Base-by-base conservation (phyloP, 1,140 invertebrate species). In the Drosophila cardini region DNA sequence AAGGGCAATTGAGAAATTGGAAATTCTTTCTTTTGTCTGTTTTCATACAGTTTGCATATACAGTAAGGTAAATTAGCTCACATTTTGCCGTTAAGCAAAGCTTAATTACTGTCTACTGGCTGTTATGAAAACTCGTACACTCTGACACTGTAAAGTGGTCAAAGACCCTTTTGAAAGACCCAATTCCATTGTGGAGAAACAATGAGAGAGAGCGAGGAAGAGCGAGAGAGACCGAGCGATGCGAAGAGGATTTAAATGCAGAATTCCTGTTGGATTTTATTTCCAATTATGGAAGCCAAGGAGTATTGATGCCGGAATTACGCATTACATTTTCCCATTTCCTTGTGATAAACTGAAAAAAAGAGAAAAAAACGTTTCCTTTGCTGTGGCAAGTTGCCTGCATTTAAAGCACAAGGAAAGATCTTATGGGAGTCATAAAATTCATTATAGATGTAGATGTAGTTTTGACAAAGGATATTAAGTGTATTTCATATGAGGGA, bases 291-390 rank as follows among this genome's bases (percentile, higher is more conserved):
- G 16, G 10, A 52, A 30, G 4, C n/a, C 30, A 21, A 30, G 45
- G 36, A 15, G 52, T 58, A 61, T 69, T 61, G 71, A 69, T 53
- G 46, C 40, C 38, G 30, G 40, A 69, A 60, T 68, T 69, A 55
- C 55, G 38, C 55, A 60, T 50, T 73, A 48, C 45, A 43, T 38
- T 55, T 71, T 53, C 11, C 13, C 52, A 68, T 67, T 72, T 58
- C 9, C 43, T 52, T 34, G 32, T 45, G 60, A 56, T 48, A 32
- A 64, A 64, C 36, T 36, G 38, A 16, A 61, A 26, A 26, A 26
- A 26, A 26, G 5, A 26, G 21, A 4, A 21, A 21, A 21, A 55
- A 55, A 36, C 30, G 30, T 36, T 42, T 64, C 42, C 69, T 57
- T 56, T 71, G 68, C 56, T 34, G 21, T 42, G 36, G 60, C 45